Base-by-base conservation (phyloP, 2,797 vertebrate species). In the Eremophila alpestris region DNA sequence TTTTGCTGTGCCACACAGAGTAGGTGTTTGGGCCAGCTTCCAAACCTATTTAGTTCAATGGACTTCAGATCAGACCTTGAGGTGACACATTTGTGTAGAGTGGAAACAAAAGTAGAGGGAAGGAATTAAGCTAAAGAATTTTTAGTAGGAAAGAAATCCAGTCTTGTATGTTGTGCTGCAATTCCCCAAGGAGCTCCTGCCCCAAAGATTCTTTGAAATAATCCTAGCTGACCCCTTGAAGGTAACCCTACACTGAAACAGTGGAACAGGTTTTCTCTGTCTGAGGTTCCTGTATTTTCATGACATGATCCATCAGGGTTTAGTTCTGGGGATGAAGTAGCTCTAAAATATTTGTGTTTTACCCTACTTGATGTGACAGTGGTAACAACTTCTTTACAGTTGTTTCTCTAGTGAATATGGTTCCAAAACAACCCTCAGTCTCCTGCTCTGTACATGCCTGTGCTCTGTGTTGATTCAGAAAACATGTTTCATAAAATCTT, bases 11-110 rank as follows among this genome's bases (percentile, higher is more conserved):
- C 83, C 81, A 94, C 81, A 80, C 75, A 87, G 81, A 95, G 90
- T 82, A 95, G 87, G 90, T 95, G 92, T 93, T 92, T 75, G 92
- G 94, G 93, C 90, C 38, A n/a, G 16, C 54, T 75, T 96, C 92
- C 93, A 95, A 89, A 75, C 68, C 78, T 76, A 8, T 58, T 90
- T 83, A 83, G 59, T 75, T 94, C 73, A 91, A 40, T 88, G 67
- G 67, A 90, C 84, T 93, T 95, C 73, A 94, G 78, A 90, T 91
- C 87, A 91, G 86, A 52, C 83, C 74, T 93, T 54, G 67, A 84
- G 49, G 83, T 95, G 90, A 92, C 86, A 87, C 36, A 41, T 76
- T 95, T 2, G 3, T 64, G 60, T n/a, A 68, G 70, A 84, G 43
- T 48, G 41, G 45, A 89, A 94, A 87, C 58, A 86, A 89, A 89